These are phyloP conservation scores for Pelochelys cantorii DNA, from an alignment of 2,797 vertebrate species.

Conservation along the genomic window DNA sequence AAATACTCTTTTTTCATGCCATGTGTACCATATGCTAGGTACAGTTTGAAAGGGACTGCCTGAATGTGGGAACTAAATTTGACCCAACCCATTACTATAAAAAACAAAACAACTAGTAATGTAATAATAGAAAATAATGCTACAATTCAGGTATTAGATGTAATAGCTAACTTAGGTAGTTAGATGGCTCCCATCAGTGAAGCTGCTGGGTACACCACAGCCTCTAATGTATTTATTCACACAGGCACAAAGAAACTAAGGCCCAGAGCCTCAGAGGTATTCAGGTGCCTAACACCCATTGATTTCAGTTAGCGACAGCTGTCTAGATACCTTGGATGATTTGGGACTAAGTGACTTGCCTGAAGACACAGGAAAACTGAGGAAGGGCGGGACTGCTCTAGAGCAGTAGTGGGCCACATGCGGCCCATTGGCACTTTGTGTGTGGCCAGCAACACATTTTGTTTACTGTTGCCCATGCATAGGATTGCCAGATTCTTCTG, in stretches of 20 bases:
- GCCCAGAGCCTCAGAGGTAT: background rate
- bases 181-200: background rate
- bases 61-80: background rate
- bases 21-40: background rate
- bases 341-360: background rate
- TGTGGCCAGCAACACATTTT: no score
- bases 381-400: background rate
- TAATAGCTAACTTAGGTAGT: background rate
- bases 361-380: background rate
- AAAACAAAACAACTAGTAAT: constrained; percentile 10
- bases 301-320: background rate
- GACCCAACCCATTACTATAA: background rate
- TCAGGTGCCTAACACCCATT: no score
- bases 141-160: constrained; percentile 4
- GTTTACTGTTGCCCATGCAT: no score
- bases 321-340: background rate
- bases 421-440: no score
- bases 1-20: background rate
- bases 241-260: background rate
- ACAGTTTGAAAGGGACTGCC: background rate
- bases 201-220: background rate
- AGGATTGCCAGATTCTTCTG: no score
- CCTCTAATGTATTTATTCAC: background rate
- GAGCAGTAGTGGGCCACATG: background rate
- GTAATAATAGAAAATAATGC: constrained; percentile 2